Conservation (phyloP, 2,888 invertebrate genomes). For the Clostera curtula region DNA sequence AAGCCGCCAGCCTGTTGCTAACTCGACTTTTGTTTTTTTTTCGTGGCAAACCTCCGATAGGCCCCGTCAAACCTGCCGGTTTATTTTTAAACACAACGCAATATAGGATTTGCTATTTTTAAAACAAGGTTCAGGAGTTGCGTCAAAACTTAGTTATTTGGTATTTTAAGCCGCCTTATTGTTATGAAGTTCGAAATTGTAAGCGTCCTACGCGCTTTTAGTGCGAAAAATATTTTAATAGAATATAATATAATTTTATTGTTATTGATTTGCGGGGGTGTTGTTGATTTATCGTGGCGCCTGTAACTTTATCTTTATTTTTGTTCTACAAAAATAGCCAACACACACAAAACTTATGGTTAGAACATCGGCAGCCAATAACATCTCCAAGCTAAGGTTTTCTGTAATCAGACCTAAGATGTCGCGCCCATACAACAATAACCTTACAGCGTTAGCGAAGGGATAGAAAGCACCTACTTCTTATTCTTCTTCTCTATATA, state of each 20-base stretch:
- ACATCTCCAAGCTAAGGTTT: no score
- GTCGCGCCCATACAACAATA: no score
- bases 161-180: constrained; percentile 3
- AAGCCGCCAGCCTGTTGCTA: constrained; percentile 37
- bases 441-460: no score
- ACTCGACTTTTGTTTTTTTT: constrained; percentile 30
- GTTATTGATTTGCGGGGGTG: constrained; percentile 9
- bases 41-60: constrained; percentile 5
- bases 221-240: constrained; percentile 1
- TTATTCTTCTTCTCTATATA: no score
- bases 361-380: no score
- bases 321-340: not conserved
- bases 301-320: not conserved
- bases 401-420: no score
- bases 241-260: constrained; percentile 10
- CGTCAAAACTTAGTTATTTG: constrained; percentile 15
- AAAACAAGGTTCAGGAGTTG: no score
- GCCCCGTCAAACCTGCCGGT: constrained; percentile 13
- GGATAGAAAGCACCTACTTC: no score
- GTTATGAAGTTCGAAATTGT: not conserved
- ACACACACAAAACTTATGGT: no score
- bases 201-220: constrained; percentile 7
- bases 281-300: no score
- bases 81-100: no score
- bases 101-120: no score